These are phyloP conservation scores for Nibea albiflora DNA, from an alignment of 2,113 vertebrate genomes.

Conservation along the genomic window DNA sequence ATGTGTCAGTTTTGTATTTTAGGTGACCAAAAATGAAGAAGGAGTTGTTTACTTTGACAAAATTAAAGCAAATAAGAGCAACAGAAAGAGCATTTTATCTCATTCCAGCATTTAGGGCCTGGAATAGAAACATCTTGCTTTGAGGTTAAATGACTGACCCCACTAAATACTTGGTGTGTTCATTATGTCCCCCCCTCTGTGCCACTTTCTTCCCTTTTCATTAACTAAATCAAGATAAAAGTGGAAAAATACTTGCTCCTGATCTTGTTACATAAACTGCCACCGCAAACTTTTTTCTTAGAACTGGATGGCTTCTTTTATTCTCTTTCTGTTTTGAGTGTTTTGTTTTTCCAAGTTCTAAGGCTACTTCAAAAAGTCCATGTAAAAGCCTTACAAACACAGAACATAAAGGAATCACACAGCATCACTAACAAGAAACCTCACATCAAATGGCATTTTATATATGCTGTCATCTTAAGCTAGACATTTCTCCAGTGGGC, in stretches of 20 bases:
- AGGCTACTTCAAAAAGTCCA: constrained; percentile 5
- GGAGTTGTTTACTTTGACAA: neutral
- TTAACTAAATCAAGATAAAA: neutral
- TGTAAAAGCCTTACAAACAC: constrained; percentile 21
- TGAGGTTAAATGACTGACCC: neutral
- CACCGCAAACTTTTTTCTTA: neutral
- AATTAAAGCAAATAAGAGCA: neutral
- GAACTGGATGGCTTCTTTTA: neutral
- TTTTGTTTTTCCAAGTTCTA: neutral
- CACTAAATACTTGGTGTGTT: neutral
- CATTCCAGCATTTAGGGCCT: neutral
- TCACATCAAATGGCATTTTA: constrained; percentile 36
- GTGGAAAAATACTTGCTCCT: no score
- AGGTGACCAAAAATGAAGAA: neutral
- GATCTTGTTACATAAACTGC: neutral
- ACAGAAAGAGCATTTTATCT: neutral
- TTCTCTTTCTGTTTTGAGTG: constrained; percentile 2
- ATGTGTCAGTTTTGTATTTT: neutral
- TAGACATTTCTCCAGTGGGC: constrained; percentile 26
- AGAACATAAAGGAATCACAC: constrained; percentile 25
- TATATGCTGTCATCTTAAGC: constrained; percentile 4
- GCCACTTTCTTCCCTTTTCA: neutral
- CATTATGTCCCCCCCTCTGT: neutral
- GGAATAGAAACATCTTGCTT: neutral
- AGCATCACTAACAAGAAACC: constrained; percentile 17